Conservation (phyloP, 2,888 invertebrate species). For the Andrena flavipes region DNA sequence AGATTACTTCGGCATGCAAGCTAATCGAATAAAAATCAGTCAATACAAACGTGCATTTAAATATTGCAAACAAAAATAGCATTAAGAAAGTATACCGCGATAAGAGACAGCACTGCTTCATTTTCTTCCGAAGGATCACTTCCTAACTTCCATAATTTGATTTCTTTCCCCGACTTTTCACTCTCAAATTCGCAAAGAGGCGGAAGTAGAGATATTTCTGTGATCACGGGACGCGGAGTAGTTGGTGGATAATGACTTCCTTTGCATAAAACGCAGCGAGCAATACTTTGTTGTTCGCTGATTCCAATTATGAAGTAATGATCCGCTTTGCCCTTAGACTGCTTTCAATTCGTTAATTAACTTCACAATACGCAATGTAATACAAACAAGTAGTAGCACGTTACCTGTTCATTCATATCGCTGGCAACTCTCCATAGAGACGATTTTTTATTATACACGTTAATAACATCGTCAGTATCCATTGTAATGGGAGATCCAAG, state of each 20-base stretch:
- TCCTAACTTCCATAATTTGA: conserved; percentile 89
- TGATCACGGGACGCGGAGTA: conserved; percentile 93
- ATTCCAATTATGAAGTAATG: conserved; percentile 92
- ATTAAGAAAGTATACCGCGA: conserved; percentile 89
- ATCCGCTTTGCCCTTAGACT: conserved; percentile 89
- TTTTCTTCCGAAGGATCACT: conserved; percentile 88
- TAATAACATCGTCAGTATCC: conserved; percentile 92
- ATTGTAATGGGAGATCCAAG: conserved; percentile 91
- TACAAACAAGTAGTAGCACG: conserved; percentile 18
- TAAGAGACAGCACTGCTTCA: conserved; percentile 94
- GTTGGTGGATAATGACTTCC: conserved; percentile 95
- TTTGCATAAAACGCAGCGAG: conserved; percentile 94
- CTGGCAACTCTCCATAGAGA: conserved; percentile 93
- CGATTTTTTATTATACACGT: conserved; percentile 89
- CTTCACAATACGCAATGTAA: neutral
- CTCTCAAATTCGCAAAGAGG: conserved; percentile 92
- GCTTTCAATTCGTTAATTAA: conserved; percentile 34
- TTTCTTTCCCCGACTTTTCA: conserved; percentile 94
- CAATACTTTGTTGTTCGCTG: conserved; percentile 91
- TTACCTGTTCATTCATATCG: conserved; percentile 90
- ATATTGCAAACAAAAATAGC: conserved; percentile 5
- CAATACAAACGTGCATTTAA: conserved; percentile 22
- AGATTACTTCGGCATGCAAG: conserved; percentile 93
- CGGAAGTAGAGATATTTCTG: conserved; percentile 90
- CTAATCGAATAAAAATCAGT: conserved; percentile 84